Percentiles rank a stretch among this genome's conserved stretches.
phyloP scores from a whole-genome alignment of 2,113 vertebrate genomes.

The Platichthys flesus region DNA sequence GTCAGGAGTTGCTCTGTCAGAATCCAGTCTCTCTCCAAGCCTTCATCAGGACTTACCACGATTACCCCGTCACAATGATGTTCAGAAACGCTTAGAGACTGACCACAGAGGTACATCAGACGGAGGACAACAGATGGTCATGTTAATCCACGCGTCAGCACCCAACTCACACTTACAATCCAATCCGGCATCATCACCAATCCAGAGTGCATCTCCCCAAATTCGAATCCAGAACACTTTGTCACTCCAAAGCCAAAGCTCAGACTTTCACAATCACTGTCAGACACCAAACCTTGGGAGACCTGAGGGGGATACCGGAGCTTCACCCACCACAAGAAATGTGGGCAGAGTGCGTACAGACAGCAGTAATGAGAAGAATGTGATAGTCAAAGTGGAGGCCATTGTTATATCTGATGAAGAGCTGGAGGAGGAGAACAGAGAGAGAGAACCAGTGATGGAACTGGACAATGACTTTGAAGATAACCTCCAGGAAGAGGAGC shows the following conservation, averaged over 20 bases:
- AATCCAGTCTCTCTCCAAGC: conserved; percentile 44
- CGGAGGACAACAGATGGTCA: conserved; percentile 49
- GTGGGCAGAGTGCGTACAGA: conserved; percentile 16
- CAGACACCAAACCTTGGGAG: conserved; percentile 11
- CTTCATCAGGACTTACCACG: conserved; percentile 26
- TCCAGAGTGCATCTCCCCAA: conserved; percentile 35
- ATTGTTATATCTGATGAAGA: conserved; percentile 96
- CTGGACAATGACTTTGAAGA: conserved; percentile 75
- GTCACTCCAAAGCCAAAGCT: conserved; percentile 50
- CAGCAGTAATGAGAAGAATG: conserved; percentile 33
- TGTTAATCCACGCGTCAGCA: conserved; percentile 49
- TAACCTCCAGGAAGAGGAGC: conserved; percentile 72
- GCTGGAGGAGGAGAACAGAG: conserved; percentile 65
- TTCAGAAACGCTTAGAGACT: conserved; percentile 29
- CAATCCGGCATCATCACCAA: background rate
- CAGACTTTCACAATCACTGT: conserved; percentile 5
- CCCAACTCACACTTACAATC: conserved; percentile 34
- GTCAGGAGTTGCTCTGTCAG: conserved; percentile 53
- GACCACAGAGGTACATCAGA: conserved; percentile 19
- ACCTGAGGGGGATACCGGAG: conserved; percentile 2
- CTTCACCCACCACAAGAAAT: conserved; percentile 5
- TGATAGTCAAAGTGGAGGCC: conserved; percentile 89
- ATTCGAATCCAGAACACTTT: conserved; percentile 59
- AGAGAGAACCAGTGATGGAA: conserved; percentile 75
- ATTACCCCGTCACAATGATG: background rate